Evolutionary conservation across 2,113 vertebrate genomes (phyloP), one percentile per base, ranked within the genome.

Genomic region (Astur gentilis): DNA sequence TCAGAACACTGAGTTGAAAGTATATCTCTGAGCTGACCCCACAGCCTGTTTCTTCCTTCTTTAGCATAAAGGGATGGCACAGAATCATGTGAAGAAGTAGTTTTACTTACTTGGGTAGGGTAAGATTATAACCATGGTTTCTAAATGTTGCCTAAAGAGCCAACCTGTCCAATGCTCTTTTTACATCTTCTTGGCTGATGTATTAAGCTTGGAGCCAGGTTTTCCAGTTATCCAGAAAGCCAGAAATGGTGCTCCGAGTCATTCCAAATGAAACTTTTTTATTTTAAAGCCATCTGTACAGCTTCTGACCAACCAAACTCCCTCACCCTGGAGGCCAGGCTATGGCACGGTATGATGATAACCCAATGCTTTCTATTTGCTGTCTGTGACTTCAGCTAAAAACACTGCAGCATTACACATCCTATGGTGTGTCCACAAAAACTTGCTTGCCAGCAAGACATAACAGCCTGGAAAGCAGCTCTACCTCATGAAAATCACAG

Each of bases 331-430:
- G 17, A 87, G 16, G 45, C 19, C 22, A 78, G 83, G 32, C 32
- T 84, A 21, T 38, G 64, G 60, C 42, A 93, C 0, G 1, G 83
- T 50, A n/a, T 44, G 25, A 44, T 57, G 27, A 38, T n/a, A 92
- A 77, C 32, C 69, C 69, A 26, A 0, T 23, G 64, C 14, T 16
- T 91, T 71, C 47, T 92, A 11, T 75, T 47, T 65, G 64, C 83
- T 89, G 89, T 58, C 83, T 69, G 27, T 95, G 79, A 95, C 90
- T 86, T 95, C 92, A 95, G 66, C 62, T 71, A 79, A 91, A 78
- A 89, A 54, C 55, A 45, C 70, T 12, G 47, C 20, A 47, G 44
- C 86, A 49, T 82, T 67, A 83, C 57, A 65, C 67, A 81, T n/a
- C 2, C 31, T 38, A 32, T 25, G 18, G 55, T 65, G 7, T 32